Conservation (phyloP, 2,888 invertebrate genomes). For the Agrenia bidenticulata region DNA sequence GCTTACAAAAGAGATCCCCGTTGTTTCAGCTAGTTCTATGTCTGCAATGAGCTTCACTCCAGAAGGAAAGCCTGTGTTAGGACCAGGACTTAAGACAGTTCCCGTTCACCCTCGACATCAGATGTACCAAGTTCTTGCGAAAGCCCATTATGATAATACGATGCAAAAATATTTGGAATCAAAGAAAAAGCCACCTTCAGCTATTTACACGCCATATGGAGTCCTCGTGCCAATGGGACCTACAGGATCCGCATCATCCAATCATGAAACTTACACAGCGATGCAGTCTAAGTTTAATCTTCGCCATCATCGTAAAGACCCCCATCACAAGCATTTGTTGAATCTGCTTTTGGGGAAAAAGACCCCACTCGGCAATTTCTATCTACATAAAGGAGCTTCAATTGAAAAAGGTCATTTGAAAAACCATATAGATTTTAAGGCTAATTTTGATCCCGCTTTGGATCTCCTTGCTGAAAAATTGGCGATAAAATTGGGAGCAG, state of each 20-base stretch:
- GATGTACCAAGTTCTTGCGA: conserved; percentile 52
- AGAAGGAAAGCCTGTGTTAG: conserved; percentile 36
- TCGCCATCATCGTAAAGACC: neutral
- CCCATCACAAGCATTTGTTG: conserved; percentile 35
- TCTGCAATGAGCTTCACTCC: conserved; percentile 22
- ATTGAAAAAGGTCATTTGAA: conserved; percentile 20
- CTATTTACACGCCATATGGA: conserved; percentile 53
- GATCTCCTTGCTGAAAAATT: conserved; percentile 51
- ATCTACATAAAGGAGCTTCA: conserved; percentile 22
- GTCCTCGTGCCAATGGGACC: conserved; percentile 45
- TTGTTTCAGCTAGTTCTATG: conserved; percentile 43
- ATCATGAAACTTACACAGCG: conserved; percentile 14
- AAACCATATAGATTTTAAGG: conserved; percentile 35
- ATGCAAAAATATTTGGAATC: conserved; percentile 47
- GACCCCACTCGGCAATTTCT: conserved; percentile 17
- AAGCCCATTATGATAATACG: conserved; percentile 49
- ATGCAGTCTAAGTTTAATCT: conserved; percentile 7
- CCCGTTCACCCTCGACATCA: conserved; percentile 52
- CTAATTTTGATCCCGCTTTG: conserved; percentile 45
- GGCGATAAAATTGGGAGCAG: conserved; percentile 45
- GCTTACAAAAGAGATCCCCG: conserved; percentile 42
- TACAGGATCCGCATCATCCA: conserved; percentile 10
- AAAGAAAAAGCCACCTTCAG: conserved; percentile 46
- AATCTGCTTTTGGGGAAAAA: conserved; percentile 36
- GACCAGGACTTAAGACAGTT: conserved; percentile 47